Evolutionary conservation across 2,797 vertebrate species (phyloP).

Genomic region (Coregonus sp.): DNA sequence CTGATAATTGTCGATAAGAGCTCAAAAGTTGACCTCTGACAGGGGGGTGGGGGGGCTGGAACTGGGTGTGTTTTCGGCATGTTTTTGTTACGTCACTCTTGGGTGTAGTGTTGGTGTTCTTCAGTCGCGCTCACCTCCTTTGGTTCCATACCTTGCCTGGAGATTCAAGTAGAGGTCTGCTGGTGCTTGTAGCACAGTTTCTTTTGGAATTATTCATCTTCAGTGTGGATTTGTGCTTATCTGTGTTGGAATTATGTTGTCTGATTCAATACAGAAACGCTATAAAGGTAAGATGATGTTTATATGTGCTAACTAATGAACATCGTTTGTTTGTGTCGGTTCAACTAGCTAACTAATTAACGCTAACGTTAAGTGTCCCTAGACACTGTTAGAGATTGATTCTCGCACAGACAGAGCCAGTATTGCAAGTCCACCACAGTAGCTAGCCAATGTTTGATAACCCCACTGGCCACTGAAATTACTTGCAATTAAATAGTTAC

Average conservation of each 20-base stretch:
- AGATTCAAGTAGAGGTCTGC: neutral
- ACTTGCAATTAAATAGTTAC: neutral
- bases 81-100: constrained; percentile 30
- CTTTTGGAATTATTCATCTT: neutral
- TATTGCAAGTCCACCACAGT: neutral
- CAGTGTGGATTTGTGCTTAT: neutral
- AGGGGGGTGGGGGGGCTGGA: neutral
- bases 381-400: no score
- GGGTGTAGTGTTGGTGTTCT: neutral
- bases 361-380: neutral
- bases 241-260: constrained; percentile 3
- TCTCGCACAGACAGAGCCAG: neutral
- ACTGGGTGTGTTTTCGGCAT: constrained; percentile 11
- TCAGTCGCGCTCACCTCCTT: neutral
- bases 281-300: constrained; percentile 16
- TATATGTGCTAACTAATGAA: neutral
- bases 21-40: neutral
- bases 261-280: neutral
- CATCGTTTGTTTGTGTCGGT: neutral
- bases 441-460: neutral
- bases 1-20: neutral
- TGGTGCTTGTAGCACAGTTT: neutral
- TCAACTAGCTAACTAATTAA: neutral
- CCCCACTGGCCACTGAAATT: neutral
- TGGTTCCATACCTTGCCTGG: neutral